Base-by-base conservation (phyloP, 2,113 vertebrate species). In the Lates calcarifer region DNA sequence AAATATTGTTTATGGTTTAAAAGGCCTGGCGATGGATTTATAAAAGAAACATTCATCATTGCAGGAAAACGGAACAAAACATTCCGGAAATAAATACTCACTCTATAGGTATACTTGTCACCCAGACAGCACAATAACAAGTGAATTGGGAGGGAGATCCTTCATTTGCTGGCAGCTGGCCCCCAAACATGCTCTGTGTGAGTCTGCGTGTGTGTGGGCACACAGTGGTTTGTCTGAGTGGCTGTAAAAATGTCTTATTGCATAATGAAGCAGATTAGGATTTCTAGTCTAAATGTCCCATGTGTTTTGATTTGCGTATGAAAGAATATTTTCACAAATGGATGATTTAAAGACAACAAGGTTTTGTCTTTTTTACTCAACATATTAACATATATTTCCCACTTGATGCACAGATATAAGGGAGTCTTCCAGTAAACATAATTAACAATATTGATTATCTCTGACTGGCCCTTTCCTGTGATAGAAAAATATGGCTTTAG, bases 51-150 rank as follows among this genome's bases (percentile, higher is more conserved):
- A 96, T 96, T 94, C 95, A 96, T 96, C 95, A 95, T 95, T 91
- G 96, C 97, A 96, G 96, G 96, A 98, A 99, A 98, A 98, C 97
- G 96, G 97, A 98, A 96, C 97, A 97, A 97, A 97, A 97, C 95
- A 95, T 97, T 96, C 95, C 94, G 96, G 97, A 98, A 95, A 96
- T 96, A 96, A 96, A 96, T 96, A 96, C 95, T 95, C 91, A 95
- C 92, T 95, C 93, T 95, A 96, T 96, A 96, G 95, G 95, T 95
- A 96, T 94, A 96, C 95, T 95, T 96, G 95, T 96, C 95, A 96
- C 92, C 91, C 90, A 90, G 95, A 95, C 95, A 95, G 95, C 94
- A 94, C 94, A 94, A 95, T 96, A 96, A 96, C 95, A 95, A 95
- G 94, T 95, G 95, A 95, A 95, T 94, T 91, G 93, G 92, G 91